A percentile compares a stretch with the other conserved stretches of the same genome.
Evolutionary conservation across 2,113 vertebrate species (phyloP).

Genomic region (Python bivittatus): DNA sequence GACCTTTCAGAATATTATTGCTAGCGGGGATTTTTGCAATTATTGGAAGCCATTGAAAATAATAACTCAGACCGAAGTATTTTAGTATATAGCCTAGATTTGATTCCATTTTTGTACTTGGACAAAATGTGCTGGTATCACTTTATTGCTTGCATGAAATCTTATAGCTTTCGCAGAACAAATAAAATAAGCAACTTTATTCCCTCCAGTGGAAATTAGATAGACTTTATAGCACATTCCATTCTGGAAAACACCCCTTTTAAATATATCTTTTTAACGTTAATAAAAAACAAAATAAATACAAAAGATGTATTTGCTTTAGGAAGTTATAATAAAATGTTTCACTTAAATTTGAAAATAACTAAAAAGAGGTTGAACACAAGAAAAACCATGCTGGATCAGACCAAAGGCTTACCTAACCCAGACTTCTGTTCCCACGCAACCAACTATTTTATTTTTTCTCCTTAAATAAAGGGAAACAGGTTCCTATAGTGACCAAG

Average conservation of each 20-base stretch:
- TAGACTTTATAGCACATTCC: conserved; percentile 18
- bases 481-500: neutral
- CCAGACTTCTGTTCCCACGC: neutral
- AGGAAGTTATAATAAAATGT: neutral
- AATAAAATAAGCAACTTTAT: conserved; percentile 42
- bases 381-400: neutral
- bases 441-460: neutral
- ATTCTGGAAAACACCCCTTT: conserved; percentile 35
- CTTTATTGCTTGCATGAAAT: conserved; percentile 43
- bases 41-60: conserved; percentile 30
- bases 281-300: neutral
- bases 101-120: conserved; percentile 30
- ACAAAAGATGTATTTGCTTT: neutral
- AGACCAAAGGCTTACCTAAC: neutral
- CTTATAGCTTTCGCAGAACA: conserved; percentile 48
- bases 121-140: conserved; percentile 35
- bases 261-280: conserved; percentile 32
- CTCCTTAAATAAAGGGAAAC: neutral
- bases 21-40: conserved; percentile 14
- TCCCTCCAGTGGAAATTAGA: conserved; percentile 53
- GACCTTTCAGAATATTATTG: neutral
- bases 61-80: conserved; percentile 38
- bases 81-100: neutral
- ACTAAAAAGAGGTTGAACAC: neutral
- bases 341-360: neutral